Conservation (phyloP, 2,113 vertebrate species). For the Dipodomys stephensi region DNA sequence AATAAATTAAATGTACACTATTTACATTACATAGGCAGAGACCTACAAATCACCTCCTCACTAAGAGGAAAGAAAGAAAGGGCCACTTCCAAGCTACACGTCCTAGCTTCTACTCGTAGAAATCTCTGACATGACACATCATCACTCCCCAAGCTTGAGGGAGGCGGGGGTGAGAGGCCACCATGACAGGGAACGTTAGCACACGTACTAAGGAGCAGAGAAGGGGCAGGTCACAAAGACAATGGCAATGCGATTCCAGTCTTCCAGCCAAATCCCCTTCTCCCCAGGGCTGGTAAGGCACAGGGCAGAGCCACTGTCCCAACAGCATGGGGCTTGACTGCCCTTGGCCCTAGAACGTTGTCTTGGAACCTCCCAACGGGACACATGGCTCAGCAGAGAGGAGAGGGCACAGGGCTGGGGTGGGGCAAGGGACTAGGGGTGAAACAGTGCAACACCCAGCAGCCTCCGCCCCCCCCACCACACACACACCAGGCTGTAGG, state of each 20-base stretch:
- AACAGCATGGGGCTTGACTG: not conserved
- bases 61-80: conserved; percentile 81
- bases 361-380: not conserved
- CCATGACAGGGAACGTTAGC: not conserved
- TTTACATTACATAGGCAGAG: conserved; percentile 90
- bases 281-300: not conserved
- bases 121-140: conserved; percentile 74
- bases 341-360: not conserved
- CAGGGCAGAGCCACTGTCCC: conserved; percentile 34
- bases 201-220: conserved; percentile 70
- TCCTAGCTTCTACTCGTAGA: conserved; percentile 73
- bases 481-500: too few relatives aligned
- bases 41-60: conserved; percentile 85
- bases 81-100: conserved; percentile 74
- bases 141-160: conserved; percentile 64
- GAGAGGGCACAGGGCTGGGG: not conserved
- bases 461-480: not conserved
- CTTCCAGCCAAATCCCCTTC: not conserved
- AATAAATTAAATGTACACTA: conserved; percentile 94
- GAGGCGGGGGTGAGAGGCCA: not conserved
- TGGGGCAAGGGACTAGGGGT: not conserved
- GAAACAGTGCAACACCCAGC: not conserved
- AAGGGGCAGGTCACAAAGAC: conserved; percentile 60
- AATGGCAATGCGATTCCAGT: conserved; percentile 3
- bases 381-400: not conserved